These are phyloP conservation scores for Deilephila elpenor DNA, from an alignment of 2,888 invertebrate species.

Conservation along the genomic window DNA sequence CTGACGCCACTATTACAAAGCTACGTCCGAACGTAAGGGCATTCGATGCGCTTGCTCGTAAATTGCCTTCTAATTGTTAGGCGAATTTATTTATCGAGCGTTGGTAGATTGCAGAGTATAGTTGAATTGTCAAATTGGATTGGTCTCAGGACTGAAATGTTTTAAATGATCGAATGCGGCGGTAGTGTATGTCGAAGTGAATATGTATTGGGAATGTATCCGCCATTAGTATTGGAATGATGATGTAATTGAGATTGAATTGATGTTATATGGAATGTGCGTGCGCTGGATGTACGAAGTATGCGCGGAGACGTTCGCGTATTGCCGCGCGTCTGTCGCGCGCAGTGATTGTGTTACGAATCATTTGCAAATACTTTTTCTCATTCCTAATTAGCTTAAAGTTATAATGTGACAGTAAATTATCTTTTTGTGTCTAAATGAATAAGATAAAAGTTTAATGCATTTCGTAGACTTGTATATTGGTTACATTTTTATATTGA, in stretches of 20 bases:
- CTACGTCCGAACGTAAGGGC: no score
- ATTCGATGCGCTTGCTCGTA: no score
- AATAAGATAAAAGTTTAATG: slow-evolving; percentile 48
- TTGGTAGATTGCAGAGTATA: not conserved
- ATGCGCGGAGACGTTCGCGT: not conserved
- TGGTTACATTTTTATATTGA: slow-evolving; percentile 49
- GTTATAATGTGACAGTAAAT: slow-evolving; percentile 40
- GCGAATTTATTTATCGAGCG: no score
- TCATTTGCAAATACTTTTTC: slow-evolving; percentile 42
- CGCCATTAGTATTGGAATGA: not conserved
- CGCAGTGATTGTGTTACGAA: slow-evolving; percentile 7
- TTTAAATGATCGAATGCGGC: not conserved
- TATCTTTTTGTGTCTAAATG: slow-evolving; percentile 33
- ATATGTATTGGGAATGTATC: not conserved
- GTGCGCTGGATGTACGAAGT: no score
- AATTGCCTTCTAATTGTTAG: no score
- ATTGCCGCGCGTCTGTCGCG: not conserved
- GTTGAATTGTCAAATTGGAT: not conserved
- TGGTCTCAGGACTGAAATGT: not conserved
- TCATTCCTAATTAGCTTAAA: slow-evolving; percentile 45
- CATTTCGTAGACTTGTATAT: slow-evolving; percentile 69
- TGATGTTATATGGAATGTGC: not conserved
- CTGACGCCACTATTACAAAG: no score
- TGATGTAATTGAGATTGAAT: slow-evolving; percentile 17
- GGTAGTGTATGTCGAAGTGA: not conserved